phyloP scores from a whole-genome alignment of 2,797 vertebrate species.

The Macrochelys suwanniensis region DNA sequence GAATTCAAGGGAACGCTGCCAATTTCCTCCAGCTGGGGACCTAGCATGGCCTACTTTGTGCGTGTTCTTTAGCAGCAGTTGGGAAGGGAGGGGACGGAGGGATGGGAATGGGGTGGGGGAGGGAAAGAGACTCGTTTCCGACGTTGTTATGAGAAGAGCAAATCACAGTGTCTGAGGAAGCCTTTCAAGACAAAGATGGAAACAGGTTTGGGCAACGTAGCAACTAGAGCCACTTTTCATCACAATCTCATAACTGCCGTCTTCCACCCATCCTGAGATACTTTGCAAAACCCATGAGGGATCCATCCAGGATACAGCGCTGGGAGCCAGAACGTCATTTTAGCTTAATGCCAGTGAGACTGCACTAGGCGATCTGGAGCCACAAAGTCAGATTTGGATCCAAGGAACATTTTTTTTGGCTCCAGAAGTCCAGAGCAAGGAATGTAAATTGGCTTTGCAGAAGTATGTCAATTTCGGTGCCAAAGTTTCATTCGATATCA shows the following conservation, averaged over 20 bases:
- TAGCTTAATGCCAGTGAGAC: not conserved
- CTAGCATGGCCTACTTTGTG: not conserved
- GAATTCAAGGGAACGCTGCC: not conserved
- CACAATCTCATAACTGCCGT: constrained; percentile 61
- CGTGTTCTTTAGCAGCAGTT: not conserved
- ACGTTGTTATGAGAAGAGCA: not conserved
- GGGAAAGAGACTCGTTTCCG: not conserved
- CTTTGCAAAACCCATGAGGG: constrained; percentile 32
- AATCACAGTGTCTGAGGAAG: constrained; percentile 44
- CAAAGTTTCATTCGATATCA: constrained; percentile 48
- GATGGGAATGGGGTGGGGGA: not conserved
- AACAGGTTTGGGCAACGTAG: constrained; percentile 54
- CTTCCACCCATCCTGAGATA: constrained; percentile 24
- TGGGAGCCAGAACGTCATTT: constrained; percentile 32
- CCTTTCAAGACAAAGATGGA: constrained; percentile 55
- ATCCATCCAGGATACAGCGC: constrained; percentile 5
- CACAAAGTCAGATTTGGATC: constrained; percentile 34
- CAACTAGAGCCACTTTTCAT: constrained; percentile 59
- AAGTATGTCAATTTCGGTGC: constrained; percentile 20
- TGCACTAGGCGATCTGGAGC: constrained; percentile 45
- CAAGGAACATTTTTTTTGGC: constrained; percentile 12
- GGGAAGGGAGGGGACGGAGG: not conserved
- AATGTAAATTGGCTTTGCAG: constrained; percentile 66
- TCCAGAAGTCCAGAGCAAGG: constrained; percentile 50
- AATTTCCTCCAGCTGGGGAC: not conserved